Conservation (phyloP, 2,113 vertebrate genomes). For the Laticauda laticaudata region DNA sequence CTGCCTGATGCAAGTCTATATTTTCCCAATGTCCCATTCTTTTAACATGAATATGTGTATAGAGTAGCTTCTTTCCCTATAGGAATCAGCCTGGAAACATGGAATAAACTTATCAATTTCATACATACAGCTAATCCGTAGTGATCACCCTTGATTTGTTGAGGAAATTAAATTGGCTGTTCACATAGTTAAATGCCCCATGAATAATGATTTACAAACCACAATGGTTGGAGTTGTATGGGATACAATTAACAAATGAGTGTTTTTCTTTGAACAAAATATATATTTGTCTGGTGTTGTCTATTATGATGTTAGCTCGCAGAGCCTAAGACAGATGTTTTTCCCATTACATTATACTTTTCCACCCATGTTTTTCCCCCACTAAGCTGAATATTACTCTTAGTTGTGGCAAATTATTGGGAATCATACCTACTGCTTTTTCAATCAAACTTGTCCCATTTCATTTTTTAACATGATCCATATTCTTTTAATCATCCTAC, state of each 20-base stretch:
- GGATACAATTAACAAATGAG: background rate
- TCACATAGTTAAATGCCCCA: background rate
- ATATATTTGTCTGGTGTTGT: background rate
- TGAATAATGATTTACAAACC: background rate
- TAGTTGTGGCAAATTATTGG: background rate
- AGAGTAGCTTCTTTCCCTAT: background rate
- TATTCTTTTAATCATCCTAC: constrained; percentile 63
- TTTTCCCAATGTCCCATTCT: background rate
- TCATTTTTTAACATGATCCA: constrained; percentile 51
- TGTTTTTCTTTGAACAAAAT: background rate
- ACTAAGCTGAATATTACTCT: background rate
- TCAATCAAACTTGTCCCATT: constrained; percentile 55
- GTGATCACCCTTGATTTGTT: background rate
- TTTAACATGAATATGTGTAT: background rate
- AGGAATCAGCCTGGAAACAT: background rate
- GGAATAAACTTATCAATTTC: background rate
- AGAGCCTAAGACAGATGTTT: background rate
- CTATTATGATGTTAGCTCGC: background rate
- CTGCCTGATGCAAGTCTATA: background rate
- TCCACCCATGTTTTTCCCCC: rapidly evolving
- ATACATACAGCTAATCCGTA: background rate
- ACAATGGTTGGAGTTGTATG: background rate
- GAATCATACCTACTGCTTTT: constrained; percentile 12
- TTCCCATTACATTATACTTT: background rate
- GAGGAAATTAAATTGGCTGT: background rate